These are phyloP conservation scores for Xanthorhoe spadicearia DNA, from an alignment of 2,888 invertebrate genomes.

Conservation along the genomic window DNA sequence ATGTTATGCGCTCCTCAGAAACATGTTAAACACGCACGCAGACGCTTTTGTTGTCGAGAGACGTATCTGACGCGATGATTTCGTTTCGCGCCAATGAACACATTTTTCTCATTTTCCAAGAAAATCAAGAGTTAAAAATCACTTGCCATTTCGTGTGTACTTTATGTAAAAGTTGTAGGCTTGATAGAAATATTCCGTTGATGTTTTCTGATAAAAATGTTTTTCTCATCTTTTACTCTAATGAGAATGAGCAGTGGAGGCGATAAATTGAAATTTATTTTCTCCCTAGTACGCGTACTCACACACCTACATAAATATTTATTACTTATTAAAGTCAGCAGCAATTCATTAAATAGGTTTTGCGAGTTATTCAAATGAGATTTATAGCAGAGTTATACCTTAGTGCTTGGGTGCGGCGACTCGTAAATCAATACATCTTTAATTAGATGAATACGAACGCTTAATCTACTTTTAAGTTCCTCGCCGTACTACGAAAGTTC, in stretches of 20 bases:
- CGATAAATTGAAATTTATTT: conserved; percentile 77
- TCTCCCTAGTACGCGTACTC: conserved; percentile 56
- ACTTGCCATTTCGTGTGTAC: conserved; percentile 63
- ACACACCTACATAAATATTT: conserved; percentile 68
- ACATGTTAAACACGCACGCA: conserved; percentile 74
- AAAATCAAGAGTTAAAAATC: conserved; percentile 72
- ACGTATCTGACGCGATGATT: conserved; percentile 77
- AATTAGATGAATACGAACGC: conserved; percentile 59
- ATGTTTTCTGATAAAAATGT: conserved; percentile 67
- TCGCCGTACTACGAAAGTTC: conserved; percentile 65
- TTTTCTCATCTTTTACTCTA: conserved; percentile 68
- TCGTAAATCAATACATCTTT: conserved; percentile 38
- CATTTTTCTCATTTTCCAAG: conserved; percentile 72
- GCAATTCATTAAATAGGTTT: conserved; percentile 70
- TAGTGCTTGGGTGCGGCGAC: conserved; percentile 11
- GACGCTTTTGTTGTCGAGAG: conserved; percentile 72
- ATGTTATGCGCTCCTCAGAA: conserved; percentile 68
- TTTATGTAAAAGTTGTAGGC: conserved; percentile 59
- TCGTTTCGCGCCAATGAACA: conserved; percentile 75
- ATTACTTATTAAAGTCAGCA: conserved; percentile 70
- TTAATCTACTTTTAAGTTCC: conserved; percentile 54
- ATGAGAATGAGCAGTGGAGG: conserved; percentile 70
- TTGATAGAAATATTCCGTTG: conserved; percentile 62
- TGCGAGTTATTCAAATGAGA: conserved; percentile 67
- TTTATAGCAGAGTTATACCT: conserved; percentile 48